Evolutionary conservation across 2,797 vertebrate species (phyloP).

Genomic region (Lerista edwardsae): DNA sequence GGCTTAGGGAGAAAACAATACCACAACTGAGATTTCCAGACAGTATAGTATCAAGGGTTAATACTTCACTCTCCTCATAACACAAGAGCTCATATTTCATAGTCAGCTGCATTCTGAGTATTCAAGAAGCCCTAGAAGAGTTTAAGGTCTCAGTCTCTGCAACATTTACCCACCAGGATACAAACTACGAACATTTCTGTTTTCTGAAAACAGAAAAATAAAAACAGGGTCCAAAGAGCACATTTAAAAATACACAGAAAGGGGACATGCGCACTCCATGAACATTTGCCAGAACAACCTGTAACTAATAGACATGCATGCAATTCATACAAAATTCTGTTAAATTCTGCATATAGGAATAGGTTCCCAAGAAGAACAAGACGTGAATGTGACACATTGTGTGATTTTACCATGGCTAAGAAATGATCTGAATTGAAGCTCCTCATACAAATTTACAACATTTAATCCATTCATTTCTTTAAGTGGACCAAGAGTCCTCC

Average conservation of each 20-base stretch:
- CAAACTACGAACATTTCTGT: slow-evolving; percentile 1
- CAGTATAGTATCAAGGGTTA: not conserved
- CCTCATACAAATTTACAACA: not conserved
- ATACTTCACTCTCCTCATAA: not conserved
- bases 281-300: not conserved
- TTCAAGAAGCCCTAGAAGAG: not conserved
- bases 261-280: not conserved
- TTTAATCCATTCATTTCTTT: not conserved
- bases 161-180: not conserved
- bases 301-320: not conserved
- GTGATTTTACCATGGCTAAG: not conserved
- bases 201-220: not conserved
- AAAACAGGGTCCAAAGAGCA: not conserved
- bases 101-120: not conserved
- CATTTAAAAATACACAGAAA: not conserved
- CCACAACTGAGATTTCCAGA: not conserved
- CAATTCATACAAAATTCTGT: not conserved
- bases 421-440: not conserved
- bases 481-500: not conserved
- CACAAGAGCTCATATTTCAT: not conserved
- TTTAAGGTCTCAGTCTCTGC: not conserved
- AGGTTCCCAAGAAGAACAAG: not conserved
- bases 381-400: too few species aligned
- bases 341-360: not conserved
- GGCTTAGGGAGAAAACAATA: not conserved